Evolutionary conservation across 1,140 invertebrate genomes (phyloP), one percentile per base, ranked within the genome.

Genomic region (Zaprionus kolodkinae): DNA sequence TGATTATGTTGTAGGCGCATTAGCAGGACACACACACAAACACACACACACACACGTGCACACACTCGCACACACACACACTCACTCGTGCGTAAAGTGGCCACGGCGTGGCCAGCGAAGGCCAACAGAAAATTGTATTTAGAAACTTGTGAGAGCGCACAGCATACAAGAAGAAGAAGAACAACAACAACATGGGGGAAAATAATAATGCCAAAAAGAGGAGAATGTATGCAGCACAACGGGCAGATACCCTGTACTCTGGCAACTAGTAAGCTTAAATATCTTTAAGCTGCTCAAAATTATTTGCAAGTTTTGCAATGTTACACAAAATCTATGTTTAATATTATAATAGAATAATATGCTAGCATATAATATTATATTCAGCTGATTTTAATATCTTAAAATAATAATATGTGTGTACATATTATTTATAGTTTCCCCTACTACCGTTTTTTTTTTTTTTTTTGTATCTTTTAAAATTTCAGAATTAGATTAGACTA

Each of bases 1-100:
- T 81, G 78, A 62, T 86, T 87, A 85, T 81, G 82, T 65, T 62
- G 67, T 67, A 60, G 65, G 36, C 82, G 78, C 82, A 81, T 87
- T 87, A 86, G 71, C 82, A 66, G 33, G 17, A 57, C 59, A 35
- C 25, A 40, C 17, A 60, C 36, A 57, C 15, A 52, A 36, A 50
- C 2, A 25, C 17, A 21, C 36, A 57, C 15, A 52, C 50, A 50
- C 2, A 25, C 17, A 21, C n/a, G 0, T 0, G 0, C 13, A 55
- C 6, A 55, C 27, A 11, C 27, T 25, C 4, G n/a, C 2, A 57
- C 27, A 33, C 11, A 17, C 12, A 57, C 6, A 40, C 57, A 69
- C 15, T 30, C 21, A 61, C 6, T 36, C 15, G 57, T 48, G 55
- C 38, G 30, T n/a, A 43, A 63, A 30, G 27, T 65, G 69, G 27